Percentiles rank a stretch among this genome's conserved stretches.
Evolutionary conservation across 2,113 vertebrate genomes (phyloP).

Genomic region (Manacus vitellinus): DNA sequence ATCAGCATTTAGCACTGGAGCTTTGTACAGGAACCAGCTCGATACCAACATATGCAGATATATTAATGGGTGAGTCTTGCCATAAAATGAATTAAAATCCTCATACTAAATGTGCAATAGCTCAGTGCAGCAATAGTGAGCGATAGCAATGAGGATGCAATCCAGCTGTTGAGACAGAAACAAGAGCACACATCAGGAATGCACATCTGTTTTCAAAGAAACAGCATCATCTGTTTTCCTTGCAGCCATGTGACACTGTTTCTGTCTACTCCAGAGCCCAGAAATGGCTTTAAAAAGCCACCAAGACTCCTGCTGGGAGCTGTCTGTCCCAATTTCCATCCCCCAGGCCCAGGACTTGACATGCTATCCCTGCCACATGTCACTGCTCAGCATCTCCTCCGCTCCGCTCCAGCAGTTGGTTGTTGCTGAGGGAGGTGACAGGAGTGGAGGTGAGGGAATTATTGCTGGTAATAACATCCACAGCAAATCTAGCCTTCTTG

Average conservation of each 20-base stretch:
- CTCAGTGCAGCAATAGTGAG: neutral
- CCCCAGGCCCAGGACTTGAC: fast-evolving
- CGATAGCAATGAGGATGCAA: neutral
- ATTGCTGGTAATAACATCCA: neutral
- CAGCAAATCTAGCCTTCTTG: neutral
- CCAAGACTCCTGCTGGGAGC: neutral
- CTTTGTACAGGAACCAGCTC: neutral
- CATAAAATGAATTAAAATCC: neutral
- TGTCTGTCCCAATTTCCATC: neutral
- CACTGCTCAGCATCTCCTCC: neutral
- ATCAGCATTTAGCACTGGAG: neutral
- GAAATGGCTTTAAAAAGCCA: neutral
- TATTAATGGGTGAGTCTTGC: neutral
- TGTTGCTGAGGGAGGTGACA: neutral
- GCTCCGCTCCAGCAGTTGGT: neutral
- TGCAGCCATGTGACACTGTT: neutral
- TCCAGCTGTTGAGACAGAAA: neutral
- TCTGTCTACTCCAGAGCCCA: neutral
- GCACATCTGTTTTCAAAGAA: neutral
- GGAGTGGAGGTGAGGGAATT: neutral
- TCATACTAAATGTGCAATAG: neutral
- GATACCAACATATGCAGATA: neutral
- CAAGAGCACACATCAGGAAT: neutral
- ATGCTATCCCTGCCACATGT: neutral
- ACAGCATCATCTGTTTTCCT: neutral